phyloP scores from a whole-genome alignment of 2,113 vertebrate species.

The Naja naja region DNA sequence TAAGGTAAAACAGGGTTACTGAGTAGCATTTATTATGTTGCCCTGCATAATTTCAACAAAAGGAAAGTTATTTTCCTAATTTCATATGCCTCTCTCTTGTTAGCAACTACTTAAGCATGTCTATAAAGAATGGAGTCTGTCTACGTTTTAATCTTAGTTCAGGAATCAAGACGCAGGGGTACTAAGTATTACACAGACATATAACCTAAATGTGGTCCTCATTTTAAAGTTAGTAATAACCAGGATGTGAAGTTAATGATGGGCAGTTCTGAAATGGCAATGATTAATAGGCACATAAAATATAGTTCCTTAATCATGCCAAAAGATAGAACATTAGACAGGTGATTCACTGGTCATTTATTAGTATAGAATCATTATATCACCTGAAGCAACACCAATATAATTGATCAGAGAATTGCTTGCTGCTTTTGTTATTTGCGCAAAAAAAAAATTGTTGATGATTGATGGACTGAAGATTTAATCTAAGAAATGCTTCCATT shows the following conservation, averaged over 20 bases:
- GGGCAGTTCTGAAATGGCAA: slow-evolving; percentile 5
- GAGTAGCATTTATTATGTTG: background rate
- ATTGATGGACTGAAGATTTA: background rate
- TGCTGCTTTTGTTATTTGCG: background rate
- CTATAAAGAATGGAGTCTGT: background rate
- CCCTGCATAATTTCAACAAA: background rate
- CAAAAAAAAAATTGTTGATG: background rate
- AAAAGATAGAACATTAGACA: slow-evolving; percentile 9
- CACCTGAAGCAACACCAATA: background rate
- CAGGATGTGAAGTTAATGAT: slow-evolving; percentile 1
- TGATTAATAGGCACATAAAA: background rate
- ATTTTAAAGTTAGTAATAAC: background rate
- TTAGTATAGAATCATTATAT: background rate
- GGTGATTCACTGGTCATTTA: slow-evolving; percentile 13
- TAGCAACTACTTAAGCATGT: background rate
- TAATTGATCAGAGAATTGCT: background rate
- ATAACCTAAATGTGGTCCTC: background rate
- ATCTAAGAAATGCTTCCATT: background rate
- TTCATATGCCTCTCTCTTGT: background rate
- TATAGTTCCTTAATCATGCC: background rate
- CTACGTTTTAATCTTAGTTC: background rate
- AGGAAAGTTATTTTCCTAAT: background rate
- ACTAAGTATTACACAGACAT: background rate
- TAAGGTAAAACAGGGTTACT: background rate
- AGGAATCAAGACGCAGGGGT: background rate